Evolutionary conservation across 2,888 invertebrate genomes (phyloP).

Genomic region (Drosophila leonis): DNA sequence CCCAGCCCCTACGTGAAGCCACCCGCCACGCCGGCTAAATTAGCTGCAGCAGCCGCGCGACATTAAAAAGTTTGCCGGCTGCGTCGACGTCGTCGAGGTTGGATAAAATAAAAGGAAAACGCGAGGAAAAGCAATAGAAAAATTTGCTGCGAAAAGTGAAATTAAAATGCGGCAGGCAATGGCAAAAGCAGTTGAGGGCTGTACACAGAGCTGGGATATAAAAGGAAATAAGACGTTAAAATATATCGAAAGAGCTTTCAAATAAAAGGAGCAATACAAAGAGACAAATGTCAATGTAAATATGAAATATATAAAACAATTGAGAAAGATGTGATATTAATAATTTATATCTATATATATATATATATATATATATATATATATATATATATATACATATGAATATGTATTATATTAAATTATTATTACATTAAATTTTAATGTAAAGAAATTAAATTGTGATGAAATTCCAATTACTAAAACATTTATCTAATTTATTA

Average conservation of each 20-base stretch:
- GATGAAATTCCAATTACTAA: too few relatives aligned
- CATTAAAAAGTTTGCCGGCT: constrained; percentile 76
- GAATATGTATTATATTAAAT: too few relatives aligned
- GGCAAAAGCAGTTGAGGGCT: constrained; percentile 16
- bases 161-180: constrained; percentile 70
- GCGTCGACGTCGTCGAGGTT: constrained; percentile 27
- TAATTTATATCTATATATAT: too few relatives aligned
- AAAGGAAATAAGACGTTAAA: constrained; percentile 35
- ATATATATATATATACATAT: too few relatives aligned
- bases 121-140: constrained; percentile 51
- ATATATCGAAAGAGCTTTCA: constrained; percentile 1
- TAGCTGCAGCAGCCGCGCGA: constrained; percentile 64
- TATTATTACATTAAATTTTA: too few relatives aligned
- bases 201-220: constrained; percentile 9
- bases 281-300: constrained; percentile 7
- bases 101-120: constrained; percentile 53
- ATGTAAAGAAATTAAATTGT: too few relatives aligned
- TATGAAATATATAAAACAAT: not conserved
- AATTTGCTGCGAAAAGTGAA: constrained; percentile 75
- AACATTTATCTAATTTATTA: too few relatives aligned
- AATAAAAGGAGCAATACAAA: constrained; percentile 51
- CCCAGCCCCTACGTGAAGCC: constrained; percentile 5
- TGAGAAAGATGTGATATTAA: not conserved
- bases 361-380: too few relatives aligned
- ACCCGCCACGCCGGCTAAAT: constrained; percentile 43